Evolutionary conservation across 2,797 vertebrate genomes (phyloP).

Genomic region (Phrynocephalus vlangalii): DNA sequence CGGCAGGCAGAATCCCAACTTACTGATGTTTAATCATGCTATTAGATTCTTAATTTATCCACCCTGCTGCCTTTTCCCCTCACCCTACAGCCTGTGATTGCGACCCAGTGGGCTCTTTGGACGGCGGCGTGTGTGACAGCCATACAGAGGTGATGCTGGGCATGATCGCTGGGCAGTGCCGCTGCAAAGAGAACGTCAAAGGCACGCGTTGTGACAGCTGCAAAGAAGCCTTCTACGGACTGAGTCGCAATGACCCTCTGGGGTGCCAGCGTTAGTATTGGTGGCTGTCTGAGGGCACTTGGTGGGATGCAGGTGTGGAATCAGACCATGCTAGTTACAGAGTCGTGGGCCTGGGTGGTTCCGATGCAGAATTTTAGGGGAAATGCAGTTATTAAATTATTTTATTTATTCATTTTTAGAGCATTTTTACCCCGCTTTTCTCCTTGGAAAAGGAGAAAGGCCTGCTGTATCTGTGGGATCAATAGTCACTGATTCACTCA

Average conservation of each 20-base stretch:
- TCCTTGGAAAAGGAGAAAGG: no score
- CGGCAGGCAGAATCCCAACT: no score
- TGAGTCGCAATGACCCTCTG: constrained; percentile 81
- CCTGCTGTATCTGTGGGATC: no score
- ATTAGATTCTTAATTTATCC: not conserved
- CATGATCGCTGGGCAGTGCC: constrained; percentile 88
- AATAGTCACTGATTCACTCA: no score
- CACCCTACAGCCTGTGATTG: constrained; percentile 84
- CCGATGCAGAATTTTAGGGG: not conserved
- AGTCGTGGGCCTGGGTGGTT: not conserved
- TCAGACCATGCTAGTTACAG: not conserved
- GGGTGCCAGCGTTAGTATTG: constrained; percentile 86
- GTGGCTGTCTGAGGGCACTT: not conserved
- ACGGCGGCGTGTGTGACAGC: constrained; percentile 85
- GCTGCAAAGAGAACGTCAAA: constrained; percentile 85
- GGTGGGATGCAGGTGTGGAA: not conserved
- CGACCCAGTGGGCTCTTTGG: constrained; percentile 85
- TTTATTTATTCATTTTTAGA: no score
- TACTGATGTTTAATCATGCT: no score
- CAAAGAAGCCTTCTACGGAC: constrained; percentile 83
- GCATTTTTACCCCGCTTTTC: no score
- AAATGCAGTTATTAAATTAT: not conserved
- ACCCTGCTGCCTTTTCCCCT: not conserved
- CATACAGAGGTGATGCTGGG: constrained; percentile 81
- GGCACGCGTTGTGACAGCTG: constrained; percentile 86